A percentile compares a stretch with the other conserved stretches of the same genome.
phyloP scores from a whole-genome alignment of 1,140 invertebrate species.

The Drosophila nikananu region DNA sequence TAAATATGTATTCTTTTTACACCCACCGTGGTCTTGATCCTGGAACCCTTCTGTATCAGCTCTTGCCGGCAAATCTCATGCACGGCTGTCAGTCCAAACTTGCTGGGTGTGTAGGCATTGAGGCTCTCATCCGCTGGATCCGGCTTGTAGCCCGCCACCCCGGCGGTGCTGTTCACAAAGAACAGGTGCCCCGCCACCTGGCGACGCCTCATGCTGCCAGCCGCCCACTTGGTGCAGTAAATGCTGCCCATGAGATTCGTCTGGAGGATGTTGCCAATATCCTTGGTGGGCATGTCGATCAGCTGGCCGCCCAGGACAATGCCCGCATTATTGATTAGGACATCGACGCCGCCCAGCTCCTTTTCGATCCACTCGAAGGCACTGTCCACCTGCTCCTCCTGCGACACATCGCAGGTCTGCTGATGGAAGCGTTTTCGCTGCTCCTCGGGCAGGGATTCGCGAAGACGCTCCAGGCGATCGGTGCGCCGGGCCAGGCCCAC shows the following conservation, averaged over 20 bases:
- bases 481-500: slow-evolving; percentile 81
- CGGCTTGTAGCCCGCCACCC: slow-evolving; percentile 85
- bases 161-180: slow-evolving; percentile 89
- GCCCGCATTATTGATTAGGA: slow-evolving; percentile 92
- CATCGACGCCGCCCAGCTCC: slow-evolving; percentile 88
- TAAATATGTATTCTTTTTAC: too few species aligned
- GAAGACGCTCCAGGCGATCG: slow-evolving; percentile 64
- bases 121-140: slow-evolving; percentile 82
- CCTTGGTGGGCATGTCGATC: slow-evolving; percentile 79
- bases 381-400: slow-evolving; percentile 88
- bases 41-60: slow-evolving; percentile 86
- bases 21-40: slow-evolving; percentile 90
- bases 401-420: slow-evolving; percentile 88
- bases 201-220: slow-evolving; percentile 89
- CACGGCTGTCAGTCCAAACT: slow-evolving; percentile 90
- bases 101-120: slow-evolving; percentile 88
- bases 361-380: slow-evolving; percentile 89
- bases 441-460: slow-evolving; percentile 65
- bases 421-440: slow-evolving; percentile 84
- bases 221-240: slow-evolving; percentile 88
- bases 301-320: slow-evolving; percentile 84
- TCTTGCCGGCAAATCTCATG: slow-evolving; percentile 89
- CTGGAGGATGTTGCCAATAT: slow-evolving; percentile 87
- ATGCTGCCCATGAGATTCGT: slow-evolving; percentile 90
- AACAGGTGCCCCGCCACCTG: slow-evolving; percentile 90